Base-by-base conservation (phyloP, 2,888 invertebrate genomes). In the Dicycla oo region DNA sequence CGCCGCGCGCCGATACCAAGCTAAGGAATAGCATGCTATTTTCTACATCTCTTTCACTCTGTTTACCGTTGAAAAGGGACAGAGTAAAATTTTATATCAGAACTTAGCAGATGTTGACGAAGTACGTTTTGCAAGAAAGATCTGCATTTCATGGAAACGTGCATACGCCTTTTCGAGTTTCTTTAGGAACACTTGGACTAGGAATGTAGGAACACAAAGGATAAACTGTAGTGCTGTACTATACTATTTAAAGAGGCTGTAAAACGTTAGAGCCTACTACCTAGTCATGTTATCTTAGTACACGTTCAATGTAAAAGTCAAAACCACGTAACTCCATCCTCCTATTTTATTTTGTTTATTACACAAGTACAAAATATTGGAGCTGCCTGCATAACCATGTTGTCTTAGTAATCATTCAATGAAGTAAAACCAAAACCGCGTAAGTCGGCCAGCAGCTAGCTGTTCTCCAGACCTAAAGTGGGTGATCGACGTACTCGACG, bases 81-180 rank as follows among this genome's bases (percentile, higher is more conserved):
- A 60, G 38, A 43, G 26, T 23, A n/a, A 51, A 56, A 40, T 40
- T 45, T 18, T 47, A 40, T 45, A 78, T 58, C 51, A 64, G 56
- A 65, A 72, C 58, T 54, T 47, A 43, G 43, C 53, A 45, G 54
- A 34, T 23, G 40, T 7, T 58, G 45, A 18, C 49, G 57, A 66
- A 49, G n/a, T 67, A 45, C n/a, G 5, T 34, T 38, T 68, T 67
- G 72, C 72, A 80, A 64, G 71, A 66, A 78, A 79, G 68, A 61
- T 76, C 60, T 54, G 69, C 61, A 68, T 84, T 83, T 82, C 67
- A 80, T 69, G 82, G 70, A 80, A 70, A 83, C 74, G 80, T 73
- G 80, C 70, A 75, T 83, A 80, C 83, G 88, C 75, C 84, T 87
- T 88, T 87, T 88, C 84, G 81, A 85, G 87, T 88, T 86, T 86